Evolutionary conservation across 2,113 vertebrate species (phyloP).

Genomic region (Phoenicopterus ruber): DNA sequence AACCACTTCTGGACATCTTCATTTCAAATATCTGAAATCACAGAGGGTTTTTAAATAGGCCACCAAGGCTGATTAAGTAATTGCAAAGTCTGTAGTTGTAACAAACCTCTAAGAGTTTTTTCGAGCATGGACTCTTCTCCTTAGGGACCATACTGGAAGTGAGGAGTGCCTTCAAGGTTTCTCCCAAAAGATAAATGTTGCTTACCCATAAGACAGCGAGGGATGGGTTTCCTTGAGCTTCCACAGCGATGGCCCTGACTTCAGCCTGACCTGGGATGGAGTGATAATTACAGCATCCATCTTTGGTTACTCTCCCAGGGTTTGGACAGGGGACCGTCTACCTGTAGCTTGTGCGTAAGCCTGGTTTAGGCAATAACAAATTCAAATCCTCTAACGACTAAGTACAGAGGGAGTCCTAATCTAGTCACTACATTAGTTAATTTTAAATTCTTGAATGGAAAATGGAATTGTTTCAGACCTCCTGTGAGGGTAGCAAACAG

Average conservation of each 20-base stretch:
- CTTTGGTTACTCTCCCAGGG: background rate
- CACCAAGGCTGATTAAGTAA: background rate
- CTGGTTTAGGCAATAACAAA: background rate
- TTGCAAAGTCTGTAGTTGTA: background rate
- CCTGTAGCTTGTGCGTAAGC: accelerated
- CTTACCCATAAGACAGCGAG: accelerated
- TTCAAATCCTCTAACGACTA: background rate
- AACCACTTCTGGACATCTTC: conserved; percentile 15
- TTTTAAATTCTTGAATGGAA: background rate
- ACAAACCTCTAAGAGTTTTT: background rate
- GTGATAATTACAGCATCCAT: background rate
- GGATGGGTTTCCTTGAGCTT: background rate
- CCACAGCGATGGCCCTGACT: background rate
- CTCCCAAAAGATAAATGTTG: background rate
- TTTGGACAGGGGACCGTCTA: background rate
- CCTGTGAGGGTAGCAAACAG: background rate
- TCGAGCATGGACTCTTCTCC: background rate
- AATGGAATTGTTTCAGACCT: background rate
- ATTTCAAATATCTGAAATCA: conserved; percentile 10
- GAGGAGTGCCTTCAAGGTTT: background rate
- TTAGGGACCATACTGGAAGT: background rate
- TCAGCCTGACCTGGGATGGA: background rate
- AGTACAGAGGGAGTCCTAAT: background rate
- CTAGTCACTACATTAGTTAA: background rate
- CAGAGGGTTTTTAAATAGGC: background rate